Base-by-base conservation (phyloP, 1,140 invertebrate species). In the Periplaneta americana region DNA sequence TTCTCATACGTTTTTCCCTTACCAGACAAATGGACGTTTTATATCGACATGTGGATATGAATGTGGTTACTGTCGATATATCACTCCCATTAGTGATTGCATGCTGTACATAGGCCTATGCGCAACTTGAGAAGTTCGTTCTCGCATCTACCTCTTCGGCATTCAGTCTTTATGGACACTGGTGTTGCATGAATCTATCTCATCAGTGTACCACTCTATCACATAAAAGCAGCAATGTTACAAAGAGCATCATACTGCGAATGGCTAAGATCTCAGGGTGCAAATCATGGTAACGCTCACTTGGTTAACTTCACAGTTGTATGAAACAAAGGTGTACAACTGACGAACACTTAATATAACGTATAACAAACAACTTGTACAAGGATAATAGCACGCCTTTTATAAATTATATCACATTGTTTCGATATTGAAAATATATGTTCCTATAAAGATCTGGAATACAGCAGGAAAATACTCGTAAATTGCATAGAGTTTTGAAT, bases 201-300 rank as follows among this genome's bases (percentile, higher is more conserved):
- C 48, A 66, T 66, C 48, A 66, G 22, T 66, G 76, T 78, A 78
- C 28, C 28, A 36, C 35, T 78, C 76, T 78, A 78, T 78, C 76
- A 78, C 76, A 78, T 78, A 78, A 78, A 57, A 78, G 76, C 22
- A 78, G 34, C 28, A 78, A 78, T 35, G 28, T 78, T 35, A 78
- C 28, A 36, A 37, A 36, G 34, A 37, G 22, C 34, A 34, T 78
- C 34, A 78, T 39, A 78, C 22, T 78, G 35, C 76, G 37, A 78
- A 78, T 78, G 35, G 76, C 76, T 78, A 78, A 78, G 76, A 37
- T 78, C 35, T 78, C 76, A 28, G 76, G n/a, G 33, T 78, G 22
- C n/a, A 78, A 36, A 36, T 34, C 75, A 77, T 39, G 76, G 76
- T 39, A 37, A 39, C 28, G 35, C 76, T 78, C 76, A 35, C 18